Percentiles rank a stretch among this genome's conserved stretches.
Conservation (phyloP, 2,113 vertebrate species). For the Dermatemys mawii region DNA sequence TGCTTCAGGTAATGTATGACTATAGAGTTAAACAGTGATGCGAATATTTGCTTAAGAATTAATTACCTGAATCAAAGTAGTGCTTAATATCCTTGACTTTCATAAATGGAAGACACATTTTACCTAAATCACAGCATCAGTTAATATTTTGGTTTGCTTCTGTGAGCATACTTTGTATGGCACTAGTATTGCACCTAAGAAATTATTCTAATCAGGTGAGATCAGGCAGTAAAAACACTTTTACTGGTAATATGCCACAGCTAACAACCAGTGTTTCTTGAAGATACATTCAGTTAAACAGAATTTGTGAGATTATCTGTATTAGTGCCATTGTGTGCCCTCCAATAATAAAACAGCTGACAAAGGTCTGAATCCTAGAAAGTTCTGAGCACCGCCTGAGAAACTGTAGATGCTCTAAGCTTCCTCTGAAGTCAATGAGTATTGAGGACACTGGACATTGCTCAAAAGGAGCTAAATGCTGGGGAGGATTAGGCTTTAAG, state of each 20-base stretch:
- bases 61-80: not conserved
- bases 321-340: not conserved
- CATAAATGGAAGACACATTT: not conserved
- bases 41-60: not conserved
- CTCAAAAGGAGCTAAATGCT: not conserved
- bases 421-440: not conserved
- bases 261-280: not conserved
- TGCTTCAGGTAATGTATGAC: not conserved
- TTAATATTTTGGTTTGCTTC: not conserved
- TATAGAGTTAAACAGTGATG: not conserved
- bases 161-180: not conserved
- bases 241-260: not conserved
- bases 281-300: not conserved
- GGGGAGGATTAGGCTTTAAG: not conserved
- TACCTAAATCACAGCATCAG: not conserved
- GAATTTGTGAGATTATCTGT: not conserved
- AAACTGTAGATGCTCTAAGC: not conserved
- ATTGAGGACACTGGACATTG: not conserved
- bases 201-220: not conserved
- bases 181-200: not conserved
- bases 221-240: not conserved
- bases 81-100: not conserved
- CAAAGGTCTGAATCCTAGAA: not conserved
- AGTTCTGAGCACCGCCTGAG: not conserved
- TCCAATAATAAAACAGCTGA: not conserved